Percentiles rank a stretch among this genome's conserved stretches.
Evolutionary conservation across 2,797 vertebrate species (phyloP).

Genomic region (Thalassophryne amazonica): DNA sequence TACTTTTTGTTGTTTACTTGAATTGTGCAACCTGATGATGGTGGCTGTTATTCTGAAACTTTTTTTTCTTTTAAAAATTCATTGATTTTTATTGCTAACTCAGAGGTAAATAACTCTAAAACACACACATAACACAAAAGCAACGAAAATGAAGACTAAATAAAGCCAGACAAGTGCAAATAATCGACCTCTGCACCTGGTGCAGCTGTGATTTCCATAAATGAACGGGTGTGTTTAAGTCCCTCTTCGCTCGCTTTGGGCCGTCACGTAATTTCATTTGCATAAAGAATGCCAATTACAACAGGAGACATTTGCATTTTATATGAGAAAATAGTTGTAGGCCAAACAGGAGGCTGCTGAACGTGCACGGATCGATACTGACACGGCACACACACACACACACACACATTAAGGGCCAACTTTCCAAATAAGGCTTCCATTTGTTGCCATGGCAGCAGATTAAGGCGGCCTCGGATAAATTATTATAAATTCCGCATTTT

Average conservation of each 20-base stretch:
- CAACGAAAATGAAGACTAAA: slow-evolving; percentile 6
- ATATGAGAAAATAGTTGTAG: slow-evolving; percentile 71
- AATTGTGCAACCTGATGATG: too few relatives aligned
- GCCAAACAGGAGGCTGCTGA: slow-evolving; percentile 56
- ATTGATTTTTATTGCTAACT: slow-evolving; percentile 25
- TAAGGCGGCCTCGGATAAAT: too few relatives aligned
- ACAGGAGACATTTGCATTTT: slow-evolving; percentile 60
- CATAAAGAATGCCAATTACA: slow-evolving; percentile 69
- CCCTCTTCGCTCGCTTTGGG: slow-evolving; percentile 1
- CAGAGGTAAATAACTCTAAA: not conserved
- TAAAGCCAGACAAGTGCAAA: slow-evolving; percentile 39
- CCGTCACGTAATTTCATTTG: slow-evolving; percentile 53
- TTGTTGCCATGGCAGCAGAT: too few relatives aligned
- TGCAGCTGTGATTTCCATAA: slow-evolving; percentile 49
- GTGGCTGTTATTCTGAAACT: too few relatives aligned
- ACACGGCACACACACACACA: not conserved
- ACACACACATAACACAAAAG: not conserved
- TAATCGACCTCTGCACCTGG: slow-evolving; percentile 61
- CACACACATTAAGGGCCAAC: not conserved
- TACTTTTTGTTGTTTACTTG: too few relatives aligned
- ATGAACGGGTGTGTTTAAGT: slow-evolving; percentile 26
- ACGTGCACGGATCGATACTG: slow-evolving; percentile 61
- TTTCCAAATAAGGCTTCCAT: too few relatives aligned
- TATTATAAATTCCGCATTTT: too few relatives aligned
- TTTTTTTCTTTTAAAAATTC: slow-evolving; percentile 36